phyloP scores from a whole-genome alignment of 1,140 invertebrate genomes.

The Drosophila subobscura region DNA sequence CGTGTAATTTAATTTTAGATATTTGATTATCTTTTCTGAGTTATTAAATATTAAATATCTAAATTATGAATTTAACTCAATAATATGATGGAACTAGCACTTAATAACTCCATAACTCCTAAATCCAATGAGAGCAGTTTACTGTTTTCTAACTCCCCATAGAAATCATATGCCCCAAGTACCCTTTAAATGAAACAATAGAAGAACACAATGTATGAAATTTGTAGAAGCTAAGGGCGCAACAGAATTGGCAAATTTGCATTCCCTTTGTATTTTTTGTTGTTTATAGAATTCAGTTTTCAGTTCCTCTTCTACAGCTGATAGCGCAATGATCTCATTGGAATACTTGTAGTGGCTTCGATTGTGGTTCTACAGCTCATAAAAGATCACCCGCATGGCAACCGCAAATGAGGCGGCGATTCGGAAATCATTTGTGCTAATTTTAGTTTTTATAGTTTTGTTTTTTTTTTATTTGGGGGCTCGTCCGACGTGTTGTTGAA shows the following conservation, averaged over 20 bases:
- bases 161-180: too few species aligned
- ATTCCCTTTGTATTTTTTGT: conserved; percentile 30
- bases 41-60: too few species aligned
- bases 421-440: conserved; percentile 2
- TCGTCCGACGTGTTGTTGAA: conserved; percentile 21
- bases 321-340: conserved; percentile 29
- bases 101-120: too few species aligned
- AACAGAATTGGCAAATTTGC: conserved; percentile 31
- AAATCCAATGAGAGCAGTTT: too few species aligned
- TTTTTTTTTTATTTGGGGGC: conserved; percentile 45
- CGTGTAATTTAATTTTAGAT: too few species aligned
- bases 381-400: too few species aligned
- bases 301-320: conserved; percentile 6
- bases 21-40: too few species aligned
- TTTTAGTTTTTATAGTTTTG: conserved; percentile 20
- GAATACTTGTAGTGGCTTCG: conserved; percentile 1
- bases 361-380: background rate
- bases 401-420: too few species aligned
- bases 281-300: conserved; percentile 29
- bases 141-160: too few species aligned
- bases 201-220: background rate
- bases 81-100: too few species aligned
- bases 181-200: too few species aligned
- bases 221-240: background rate
- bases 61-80: too few species aligned